Percentiles rank a stretch among this genome's conserved stretches.
Evolutionary conservation across 2,113 vertebrate species (phyloP).

Genomic region (Thamnaconus septentrionalis): DNA sequence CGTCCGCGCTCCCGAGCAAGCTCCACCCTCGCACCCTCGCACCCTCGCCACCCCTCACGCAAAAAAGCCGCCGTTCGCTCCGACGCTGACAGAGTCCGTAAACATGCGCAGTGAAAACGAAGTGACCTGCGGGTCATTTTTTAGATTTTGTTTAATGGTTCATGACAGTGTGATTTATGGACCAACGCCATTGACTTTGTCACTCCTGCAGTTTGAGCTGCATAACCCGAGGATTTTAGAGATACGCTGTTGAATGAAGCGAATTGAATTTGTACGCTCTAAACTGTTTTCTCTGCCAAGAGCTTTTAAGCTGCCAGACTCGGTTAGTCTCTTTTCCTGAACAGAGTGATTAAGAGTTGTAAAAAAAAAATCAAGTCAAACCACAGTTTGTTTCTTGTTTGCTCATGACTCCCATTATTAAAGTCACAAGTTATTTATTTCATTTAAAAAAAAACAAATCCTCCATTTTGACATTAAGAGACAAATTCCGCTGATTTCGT

Average conservation of each 20-base stretch:
- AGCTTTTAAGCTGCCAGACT: too few species aligned
- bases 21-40: conserved; percentile 57
- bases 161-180: conserved; percentile 29
- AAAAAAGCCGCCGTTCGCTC: conserved; percentile 19
- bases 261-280: too few species aligned
- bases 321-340: too few species aligned
- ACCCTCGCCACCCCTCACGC: conserved; percentile 16
- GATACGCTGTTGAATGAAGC: too few species aligned
- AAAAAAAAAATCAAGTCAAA: neutral
- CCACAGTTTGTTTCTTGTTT: neutral
- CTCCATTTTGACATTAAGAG: too few species aligned
- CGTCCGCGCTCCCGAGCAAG: conserved; percentile 42
- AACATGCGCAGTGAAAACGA: conserved; percentile 46
- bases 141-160: conserved; percentile 33
- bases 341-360: too few species aligned
- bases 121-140: conserved; percentile 12
- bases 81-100: conserved; percentile 51
- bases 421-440: conserved; percentile 20
- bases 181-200: conserved; percentile 20
- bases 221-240: neutral
- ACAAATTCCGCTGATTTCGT: neutral
- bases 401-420: neutral
- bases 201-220: conserved; percentile 1
- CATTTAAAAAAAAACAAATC: neutral
- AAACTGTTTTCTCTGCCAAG: too few species aligned